phyloP scores from a whole-genome alignment of 2,797 vertebrate species.

The Mus spretus region DNA sequence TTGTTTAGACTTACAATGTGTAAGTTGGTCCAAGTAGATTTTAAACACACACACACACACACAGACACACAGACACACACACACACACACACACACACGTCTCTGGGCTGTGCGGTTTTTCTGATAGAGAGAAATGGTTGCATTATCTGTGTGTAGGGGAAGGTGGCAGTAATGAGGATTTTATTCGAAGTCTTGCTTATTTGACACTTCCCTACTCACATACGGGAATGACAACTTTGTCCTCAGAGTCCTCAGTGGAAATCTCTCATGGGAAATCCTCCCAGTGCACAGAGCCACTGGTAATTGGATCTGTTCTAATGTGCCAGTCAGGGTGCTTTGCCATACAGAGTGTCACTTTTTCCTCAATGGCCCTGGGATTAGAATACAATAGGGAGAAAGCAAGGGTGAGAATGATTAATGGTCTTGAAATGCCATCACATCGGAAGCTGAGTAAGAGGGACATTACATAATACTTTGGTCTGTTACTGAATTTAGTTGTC shows the following conservation, averaged over 20 bases:
- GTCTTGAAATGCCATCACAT: constrained; percentile 30
- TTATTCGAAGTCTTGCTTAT: not conserved
- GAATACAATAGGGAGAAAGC: not conserved
- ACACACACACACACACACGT: no score
- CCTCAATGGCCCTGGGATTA: not conserved
- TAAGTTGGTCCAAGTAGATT: not conserved
- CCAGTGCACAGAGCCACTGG: constrained; percentile 10
- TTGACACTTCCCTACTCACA: constrained; percentile 2
- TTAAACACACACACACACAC: not conserved
- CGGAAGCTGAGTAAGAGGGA: not conserved
- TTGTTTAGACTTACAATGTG: not conserved
- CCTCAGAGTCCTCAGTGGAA: not conserved
- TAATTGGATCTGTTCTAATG: constrained; percentile 3
- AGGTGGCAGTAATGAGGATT: not conserved
- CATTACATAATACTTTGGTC: not conserved
- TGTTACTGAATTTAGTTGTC: constrained; percentile 46
- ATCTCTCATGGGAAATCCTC: not conserved
- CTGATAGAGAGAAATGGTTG: not conserved
- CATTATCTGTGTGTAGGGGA: not conserved
- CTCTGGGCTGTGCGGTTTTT: not conserved
- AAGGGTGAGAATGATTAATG: constrained; percentile 31
- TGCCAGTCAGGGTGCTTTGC: not conserved
- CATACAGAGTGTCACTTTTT: not conserved
- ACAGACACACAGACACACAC: not conserved
- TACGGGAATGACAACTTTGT: not conserved